phyloP scores from a whole-genome alignment of 1,140 invertebrate genomes.

The Pseudachorutes palmiensis region DNA sequence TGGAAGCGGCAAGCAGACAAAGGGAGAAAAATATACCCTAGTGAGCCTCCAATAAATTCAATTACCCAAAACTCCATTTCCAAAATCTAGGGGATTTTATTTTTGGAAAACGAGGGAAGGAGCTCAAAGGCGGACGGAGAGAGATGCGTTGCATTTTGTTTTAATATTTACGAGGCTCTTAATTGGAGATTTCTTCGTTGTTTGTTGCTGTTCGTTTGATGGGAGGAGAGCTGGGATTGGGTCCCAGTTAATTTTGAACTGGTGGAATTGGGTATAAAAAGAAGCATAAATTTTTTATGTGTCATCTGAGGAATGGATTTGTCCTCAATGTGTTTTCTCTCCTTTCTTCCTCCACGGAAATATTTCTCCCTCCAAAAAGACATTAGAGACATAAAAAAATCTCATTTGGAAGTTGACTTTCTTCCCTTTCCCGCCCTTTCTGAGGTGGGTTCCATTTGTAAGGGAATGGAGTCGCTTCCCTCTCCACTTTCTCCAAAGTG shows the following conservation, averaged over 20 bases:
- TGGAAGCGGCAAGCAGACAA: too few species aligned
- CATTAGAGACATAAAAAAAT: neutral
- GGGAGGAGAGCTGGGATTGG: neutral
- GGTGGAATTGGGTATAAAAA: neutral
- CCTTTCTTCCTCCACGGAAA: neutral
- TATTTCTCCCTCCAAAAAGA: neutral
- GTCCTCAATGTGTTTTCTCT: neutral
- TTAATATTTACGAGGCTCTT: neutral
- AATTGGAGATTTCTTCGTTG: neutral
- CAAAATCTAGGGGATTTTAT: too few species aligned
- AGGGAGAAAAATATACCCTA: neutral
- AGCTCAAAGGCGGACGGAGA: neutral
- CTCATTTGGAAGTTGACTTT: conserved; percentile 9
- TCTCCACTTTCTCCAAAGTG: neutral
- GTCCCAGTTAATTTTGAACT: neutral
- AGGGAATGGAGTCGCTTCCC: conserved; percentile 1
- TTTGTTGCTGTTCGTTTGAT: neutral
- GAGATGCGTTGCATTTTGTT: neutral
- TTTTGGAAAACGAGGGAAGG: neutral
- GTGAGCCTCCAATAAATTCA: neutral
- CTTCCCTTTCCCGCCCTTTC: too few species aligned
- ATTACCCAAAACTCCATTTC: neutral
- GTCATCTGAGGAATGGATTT: conserved; percentile 1
- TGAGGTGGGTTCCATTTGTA: too few species aligned
- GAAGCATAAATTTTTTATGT: conserved; percentile 1